Evolutionary conservation across 1,140 invertebrate species (phyloP).

Genomic region (Portunus trituberculatus): DNA sequence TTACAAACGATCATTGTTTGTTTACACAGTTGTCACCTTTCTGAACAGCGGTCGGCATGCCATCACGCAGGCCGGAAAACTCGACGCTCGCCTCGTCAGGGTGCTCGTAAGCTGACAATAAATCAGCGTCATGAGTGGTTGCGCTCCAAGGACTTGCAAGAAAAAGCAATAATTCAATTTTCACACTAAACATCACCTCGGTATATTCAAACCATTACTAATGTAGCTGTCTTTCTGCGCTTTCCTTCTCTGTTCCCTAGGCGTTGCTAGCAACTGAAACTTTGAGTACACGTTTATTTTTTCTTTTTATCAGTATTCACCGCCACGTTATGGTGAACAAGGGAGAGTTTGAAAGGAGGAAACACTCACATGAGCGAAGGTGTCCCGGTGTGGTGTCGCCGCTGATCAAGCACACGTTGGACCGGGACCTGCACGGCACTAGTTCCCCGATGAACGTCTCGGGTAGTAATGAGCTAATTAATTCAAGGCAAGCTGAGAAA

Average conservation of each 20-base stretch:
- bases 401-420: not conserved
- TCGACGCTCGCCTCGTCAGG: not conserved
- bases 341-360: not conserved
- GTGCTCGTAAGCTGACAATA: not conserved
- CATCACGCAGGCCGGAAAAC: not conserved
- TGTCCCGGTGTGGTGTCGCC: not conserved
- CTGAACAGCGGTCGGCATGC: not conserved
- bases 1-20: not conserved
- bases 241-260: not conserved
- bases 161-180: not conserved
- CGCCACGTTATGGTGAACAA: not conserved
- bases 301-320: not conserved
- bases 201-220: not conserved
- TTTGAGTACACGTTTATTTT: not conserved
- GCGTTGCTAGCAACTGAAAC: not conserved
- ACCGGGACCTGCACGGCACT: not conserved
- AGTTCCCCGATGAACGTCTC: not conserved
- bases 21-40: not conserved
- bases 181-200: not conserved
- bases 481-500: not conserved
- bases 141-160: not conserved
- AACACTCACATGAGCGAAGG: not conserved
- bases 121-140: not conserved
- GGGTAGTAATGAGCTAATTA: not conserved
- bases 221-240: not conserved